phyloP scores from a whole-genome alignment of 2,797 vertebrate species.

The Acipenser oxyrinchus region DNA sequence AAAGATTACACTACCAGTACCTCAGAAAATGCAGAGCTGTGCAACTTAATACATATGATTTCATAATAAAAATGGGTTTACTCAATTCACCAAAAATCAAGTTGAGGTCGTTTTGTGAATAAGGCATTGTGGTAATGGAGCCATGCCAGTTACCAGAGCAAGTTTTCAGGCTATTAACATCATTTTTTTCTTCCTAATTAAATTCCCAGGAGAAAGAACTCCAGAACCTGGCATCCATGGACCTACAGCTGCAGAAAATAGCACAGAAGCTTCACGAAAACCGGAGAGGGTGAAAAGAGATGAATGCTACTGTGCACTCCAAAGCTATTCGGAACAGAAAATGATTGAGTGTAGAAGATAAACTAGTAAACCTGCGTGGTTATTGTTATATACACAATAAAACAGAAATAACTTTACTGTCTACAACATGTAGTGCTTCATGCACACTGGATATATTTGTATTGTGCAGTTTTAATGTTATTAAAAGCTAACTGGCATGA shows the following conservation, averaged over 20 bases:
- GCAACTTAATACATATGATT: too few relatives aligned
- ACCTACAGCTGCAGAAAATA: conserved; percentile 82
- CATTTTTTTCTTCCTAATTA: neutral
- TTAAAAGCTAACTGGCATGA: conserved; percentile 65
- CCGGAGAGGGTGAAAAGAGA: conserved; percentile 43
- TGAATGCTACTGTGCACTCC: conserved; percentile 9
- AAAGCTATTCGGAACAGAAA: neutral
- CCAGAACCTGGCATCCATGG: conserved; percentile 80
- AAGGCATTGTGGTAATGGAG: too few relatives aligned
- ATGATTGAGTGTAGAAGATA: conserved; percentile 8
- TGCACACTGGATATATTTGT: conserved; percentile 40
- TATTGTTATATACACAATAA: conserved; percentile 35
- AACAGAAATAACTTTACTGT: conserved; percentile 34
- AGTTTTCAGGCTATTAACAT: neutral
- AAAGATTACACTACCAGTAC: too few relatives aligned
- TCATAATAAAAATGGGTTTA: too few relatives aligned
- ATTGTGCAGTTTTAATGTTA: conserved; percentile 57
- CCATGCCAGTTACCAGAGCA: too few relatives aligned
- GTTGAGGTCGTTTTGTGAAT: too few relatives aligned
- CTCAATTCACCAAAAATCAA: too few relatives aligned
- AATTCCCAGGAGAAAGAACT: conserved; percentile 74
- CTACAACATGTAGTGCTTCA: conserved; percentile 41
- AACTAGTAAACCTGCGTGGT: conserved; percentile 24
- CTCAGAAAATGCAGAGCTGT: too few relatives aligned
- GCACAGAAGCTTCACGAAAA: conserved; percentile 71